These are phyloP conservation scores for Ennomos fuscantarius DNA, from an alignment of 2,888 invertebrate species.

Conservation along the genomic window DNA sequence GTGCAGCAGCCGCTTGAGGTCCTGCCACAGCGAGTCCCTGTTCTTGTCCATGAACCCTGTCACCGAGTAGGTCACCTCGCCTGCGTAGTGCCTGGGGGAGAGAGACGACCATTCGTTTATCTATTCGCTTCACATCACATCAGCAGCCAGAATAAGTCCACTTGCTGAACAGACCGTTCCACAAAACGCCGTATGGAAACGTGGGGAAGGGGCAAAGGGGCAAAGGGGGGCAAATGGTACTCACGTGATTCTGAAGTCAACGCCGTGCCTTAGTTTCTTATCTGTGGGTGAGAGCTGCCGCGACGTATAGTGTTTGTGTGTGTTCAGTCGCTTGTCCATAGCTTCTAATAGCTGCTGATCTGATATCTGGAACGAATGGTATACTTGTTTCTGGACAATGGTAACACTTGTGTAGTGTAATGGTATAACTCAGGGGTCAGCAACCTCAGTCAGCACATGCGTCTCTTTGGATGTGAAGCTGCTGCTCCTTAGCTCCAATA, in stretches of 20 bases:
- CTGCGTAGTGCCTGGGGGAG: slow-evolving; percentile 94
- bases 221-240: slow-evolving; percentile 38
- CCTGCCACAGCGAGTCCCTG: slow-evolving; percentile 98
- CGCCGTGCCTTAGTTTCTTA: slow-evolving; percentile 91
- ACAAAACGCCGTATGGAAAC: no score
- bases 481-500: no score
- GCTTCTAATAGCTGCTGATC: slow-evolving; percentile 94
- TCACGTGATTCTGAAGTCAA: slow-evolving; percentile 92
- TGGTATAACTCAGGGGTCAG: no score
- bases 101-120: not conserved
- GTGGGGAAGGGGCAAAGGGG: no score
- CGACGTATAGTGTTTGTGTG: slow-evolving; percentile 96
- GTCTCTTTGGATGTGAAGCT: no score
- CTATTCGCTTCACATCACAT: no score
- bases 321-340: slow-evolving; percentile 94
- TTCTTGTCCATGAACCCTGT: slow-evolving; percentile 98
- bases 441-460: no score
- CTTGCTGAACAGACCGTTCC: no score
- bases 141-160: no score
- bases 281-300: slow-evolving; percentile 93
- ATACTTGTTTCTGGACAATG: no score
- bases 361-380: slow-evolving; percentile 64
- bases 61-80: slow-evolving; percentile 96
- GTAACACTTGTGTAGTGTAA: no score
- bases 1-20: slow-evolving; percentile 96